A percentile compares a stretch with the other conserved stretches of the same genome.
These are phyloP conservation scores for Hirundichthys speculiger DNA, from an alignment of 2,113 vertebrate species.

Conservation along the genomic window DNA sequence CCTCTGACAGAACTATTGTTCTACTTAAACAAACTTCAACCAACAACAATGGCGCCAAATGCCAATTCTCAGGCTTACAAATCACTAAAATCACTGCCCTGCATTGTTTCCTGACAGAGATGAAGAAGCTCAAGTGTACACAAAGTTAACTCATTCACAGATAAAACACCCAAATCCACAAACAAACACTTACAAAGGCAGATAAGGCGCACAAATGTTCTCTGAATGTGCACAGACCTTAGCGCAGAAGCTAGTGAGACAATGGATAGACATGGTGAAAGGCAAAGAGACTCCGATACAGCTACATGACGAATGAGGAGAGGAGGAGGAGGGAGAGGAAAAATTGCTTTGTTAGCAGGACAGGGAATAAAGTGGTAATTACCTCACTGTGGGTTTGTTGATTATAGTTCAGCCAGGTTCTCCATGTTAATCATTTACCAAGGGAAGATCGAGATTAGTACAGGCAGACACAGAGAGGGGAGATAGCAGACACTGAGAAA, in stretches of 20 bases:
- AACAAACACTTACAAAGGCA: constrained; percentile 58
- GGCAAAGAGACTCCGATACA: constrained; percentile 36
- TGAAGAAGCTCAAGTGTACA: constrained; percentile 47
- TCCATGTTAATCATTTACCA: constrained; percentile 79
- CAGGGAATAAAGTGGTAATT: constrained; percentile 77
- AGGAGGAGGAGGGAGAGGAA: constrained; percentile 8
- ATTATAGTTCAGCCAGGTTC: constrained; percentile 80
- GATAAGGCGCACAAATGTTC: constrained; percentile 51
- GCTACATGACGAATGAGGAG: constrained; percentile 48
- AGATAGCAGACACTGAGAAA: constrained; percentile 47
- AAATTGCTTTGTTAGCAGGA: constrained; percentile 67
- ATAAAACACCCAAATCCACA: constrained; percentile 55
- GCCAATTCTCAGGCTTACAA: constrained; percentile 53
- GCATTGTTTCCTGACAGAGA: constrained; percentile 64
- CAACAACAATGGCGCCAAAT: constrained; percentile 40
- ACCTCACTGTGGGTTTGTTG: constrained; percentile 79
- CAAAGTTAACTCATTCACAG: constrained; percentile 43
- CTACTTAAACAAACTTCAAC: constrained; percentile 46
- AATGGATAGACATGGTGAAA: constrained; percentile 24
- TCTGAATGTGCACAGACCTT: constrained; percentile 29
- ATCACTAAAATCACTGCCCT: constrained; percentile 52
- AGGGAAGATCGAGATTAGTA: constrained; percentile 72
- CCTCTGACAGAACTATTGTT: constrained; percentile 54
- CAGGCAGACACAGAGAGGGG: constrained; percentile 53
- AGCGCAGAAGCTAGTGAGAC: constrained; percentile 36